Conservation (phyloP, 2,888 invertebrate genomes). For the Mythimna vitellina region DNA sequence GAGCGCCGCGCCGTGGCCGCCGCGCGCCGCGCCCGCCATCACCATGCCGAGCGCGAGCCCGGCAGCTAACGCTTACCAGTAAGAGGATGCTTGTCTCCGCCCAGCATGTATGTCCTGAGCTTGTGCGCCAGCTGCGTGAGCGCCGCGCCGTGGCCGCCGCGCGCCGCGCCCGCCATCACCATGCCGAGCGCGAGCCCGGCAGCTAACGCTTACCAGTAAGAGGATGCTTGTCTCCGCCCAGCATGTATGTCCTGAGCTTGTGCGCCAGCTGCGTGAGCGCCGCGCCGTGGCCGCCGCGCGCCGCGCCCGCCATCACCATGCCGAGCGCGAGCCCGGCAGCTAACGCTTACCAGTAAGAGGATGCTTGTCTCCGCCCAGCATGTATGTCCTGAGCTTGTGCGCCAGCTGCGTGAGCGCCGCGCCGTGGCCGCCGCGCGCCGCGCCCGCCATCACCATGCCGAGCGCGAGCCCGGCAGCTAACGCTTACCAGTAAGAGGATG, state of each 20-base stretch:
- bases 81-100: constrained; percentile 70
- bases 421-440: constrained; percentile 46
- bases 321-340: constrained; percentile 98
- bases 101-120: constrained; percentile 96
- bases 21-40: constrained; percentile 89
- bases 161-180: constrained; percentile 92
- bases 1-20: constrained; percentile 70
- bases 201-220: constrained; percentile 95
- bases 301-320: constrained; percentile 93
- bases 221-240: constrained; percentile 33
- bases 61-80: constrained; percentile 97
- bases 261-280: constrained; percentile 92
- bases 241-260: constrained; percentile 97
- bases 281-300: constrained; percentile 24
- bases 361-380: constrained; percentile 82
- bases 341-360: constrained; percentile 93
- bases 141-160: constrained; percentile 69
- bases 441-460: constrained; percentile 95
- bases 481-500: constrained; percentile 91
- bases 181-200: constrained; percentile 98
- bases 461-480: constrained; percentile 98
- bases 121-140: constrained; percentile 92
- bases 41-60: constrained; percentile 98
- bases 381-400: constrained; percentile 96
- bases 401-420: constrained; percentile 91